Conservation (phyloP, 2,113 vertebrate genomes). For the Semnornis frantzii region DNA sequence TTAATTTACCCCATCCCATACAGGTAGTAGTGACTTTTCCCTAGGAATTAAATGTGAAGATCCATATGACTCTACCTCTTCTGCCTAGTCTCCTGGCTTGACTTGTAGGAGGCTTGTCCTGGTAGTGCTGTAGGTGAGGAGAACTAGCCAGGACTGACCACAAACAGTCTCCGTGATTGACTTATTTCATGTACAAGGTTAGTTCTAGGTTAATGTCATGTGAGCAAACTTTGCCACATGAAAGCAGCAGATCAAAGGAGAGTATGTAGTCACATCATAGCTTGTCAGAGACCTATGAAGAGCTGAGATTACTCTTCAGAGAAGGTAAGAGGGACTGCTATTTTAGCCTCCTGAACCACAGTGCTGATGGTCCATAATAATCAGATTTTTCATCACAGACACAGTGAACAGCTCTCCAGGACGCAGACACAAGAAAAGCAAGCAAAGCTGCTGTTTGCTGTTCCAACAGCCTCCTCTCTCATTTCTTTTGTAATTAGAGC, state of each 20-base stretch:
- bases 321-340: background rate
- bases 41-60: background rate
- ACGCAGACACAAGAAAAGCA: background rate
- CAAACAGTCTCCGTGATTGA: rapidly evolving
- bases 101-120: rapidly evolving
- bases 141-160: background rate
- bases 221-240: background rate
- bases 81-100: background rate
- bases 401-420: background rate
- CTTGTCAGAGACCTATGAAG: background rate
- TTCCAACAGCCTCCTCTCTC: background rate
- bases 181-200: background rate
- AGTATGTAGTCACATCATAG: rapidly evolving
- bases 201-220: background rate
- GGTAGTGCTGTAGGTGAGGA: background rate
- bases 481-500: background rate
- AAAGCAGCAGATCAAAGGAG: background rate
- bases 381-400: background rate
- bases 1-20: too few relatives aligned
- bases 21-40: background rate
- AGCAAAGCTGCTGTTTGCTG: background rate
- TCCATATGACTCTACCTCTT: rapidly evolving
- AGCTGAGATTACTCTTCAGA: background rate
- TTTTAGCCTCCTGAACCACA: background rate
- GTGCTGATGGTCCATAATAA: background rate